Evolutionary conservation across 2,113 vertebrate species (phyloP), one percentile per base, ranked within the genome.

Genomic region (Oncorhynchus mykiss): DNA sequence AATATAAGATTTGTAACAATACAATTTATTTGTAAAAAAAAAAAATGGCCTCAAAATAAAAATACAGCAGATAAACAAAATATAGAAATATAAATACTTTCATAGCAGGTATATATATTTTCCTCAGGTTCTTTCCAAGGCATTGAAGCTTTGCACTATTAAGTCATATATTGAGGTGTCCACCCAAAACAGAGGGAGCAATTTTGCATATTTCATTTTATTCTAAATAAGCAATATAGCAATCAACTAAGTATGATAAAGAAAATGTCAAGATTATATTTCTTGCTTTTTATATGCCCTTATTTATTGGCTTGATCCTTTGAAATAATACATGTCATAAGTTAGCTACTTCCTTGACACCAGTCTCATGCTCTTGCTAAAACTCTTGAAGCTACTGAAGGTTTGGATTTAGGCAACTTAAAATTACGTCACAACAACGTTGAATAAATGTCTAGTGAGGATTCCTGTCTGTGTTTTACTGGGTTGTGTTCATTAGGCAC

Each of bases 1-100:
- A 9, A 13, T 70, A 12, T 24, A 78, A 77, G 75, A 45, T 84
- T 88, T 82, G 82, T 88, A 86, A 85, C 84, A 84, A 90, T 90
- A 89, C 84, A 83, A 90, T 90, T 89, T 89, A 2, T 45, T 45
- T 45, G 85, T 89, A 86, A 82, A 64, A 86, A 89, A 65, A 27
- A 27, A 88, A 90, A 91, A 89, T 34, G 70, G 80, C 84, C 68
- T 88, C 16, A 89, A 90, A 87, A 79, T 78, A 88, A 87, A 90
- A 90, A 84, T 78, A 80, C 73, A 87, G 85, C 87, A 89, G 88
- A 84, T 13, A 84, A 87, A 54, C 13, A 54, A 54, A 54, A 87
- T 82, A 76, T 85, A 88, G 67, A 86, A 90, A 88, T 88, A 90
- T 48, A 84, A 82, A 83, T 88, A 85, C 9, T 87, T 82, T 87